These are phyloP conservation scores for Verasper variegatus DNA, from an alignment of 2,113 vertebrate species.

Conservation along the genomic window DNA sequence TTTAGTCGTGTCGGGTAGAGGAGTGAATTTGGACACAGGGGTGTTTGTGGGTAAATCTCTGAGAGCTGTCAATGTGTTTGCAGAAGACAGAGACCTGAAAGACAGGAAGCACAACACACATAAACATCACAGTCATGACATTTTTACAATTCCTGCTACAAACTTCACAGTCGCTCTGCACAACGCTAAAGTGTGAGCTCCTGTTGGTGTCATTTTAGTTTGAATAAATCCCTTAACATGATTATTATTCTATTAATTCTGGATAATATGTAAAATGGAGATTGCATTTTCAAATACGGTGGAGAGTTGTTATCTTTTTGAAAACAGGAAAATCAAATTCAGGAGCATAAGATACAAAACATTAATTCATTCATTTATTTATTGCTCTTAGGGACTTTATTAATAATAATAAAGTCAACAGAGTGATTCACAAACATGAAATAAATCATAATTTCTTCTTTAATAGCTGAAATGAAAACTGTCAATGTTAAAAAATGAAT, in stretches of 20 bases:
- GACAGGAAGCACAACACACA: conserved; percentile 8
- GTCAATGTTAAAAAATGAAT: neutral
- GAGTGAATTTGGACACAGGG: conserved; percentile 43
- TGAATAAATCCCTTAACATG: no score
- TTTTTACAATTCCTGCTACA: neutral
- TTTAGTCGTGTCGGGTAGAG: conserved; percentile 34
- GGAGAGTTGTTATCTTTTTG: no score
- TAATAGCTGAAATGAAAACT: neutral
- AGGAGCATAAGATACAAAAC: no score
- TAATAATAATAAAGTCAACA: no score
- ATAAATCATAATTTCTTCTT: neutral
- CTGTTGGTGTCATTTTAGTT: no score
- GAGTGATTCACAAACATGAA: neutral
- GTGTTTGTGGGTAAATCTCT: conserved; percentile 46
- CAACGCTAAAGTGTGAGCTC: no score
- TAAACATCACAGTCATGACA: neutral
- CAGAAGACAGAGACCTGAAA: conserved; percentile 49
- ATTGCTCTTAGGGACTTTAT: no score
- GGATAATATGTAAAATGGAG: no score
- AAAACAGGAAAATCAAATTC: neutral
- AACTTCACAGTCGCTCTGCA: no score
- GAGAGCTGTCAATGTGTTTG: conserved; percentile 15
- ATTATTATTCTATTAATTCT: no score
- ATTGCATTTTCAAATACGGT: no score
- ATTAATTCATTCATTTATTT: no score